These are phyloP conservation scores for Diachrysia chrysitis DNA, from an alignment of 2,888 invertebrate genomes.

Conservation along the genomic window DNA sequence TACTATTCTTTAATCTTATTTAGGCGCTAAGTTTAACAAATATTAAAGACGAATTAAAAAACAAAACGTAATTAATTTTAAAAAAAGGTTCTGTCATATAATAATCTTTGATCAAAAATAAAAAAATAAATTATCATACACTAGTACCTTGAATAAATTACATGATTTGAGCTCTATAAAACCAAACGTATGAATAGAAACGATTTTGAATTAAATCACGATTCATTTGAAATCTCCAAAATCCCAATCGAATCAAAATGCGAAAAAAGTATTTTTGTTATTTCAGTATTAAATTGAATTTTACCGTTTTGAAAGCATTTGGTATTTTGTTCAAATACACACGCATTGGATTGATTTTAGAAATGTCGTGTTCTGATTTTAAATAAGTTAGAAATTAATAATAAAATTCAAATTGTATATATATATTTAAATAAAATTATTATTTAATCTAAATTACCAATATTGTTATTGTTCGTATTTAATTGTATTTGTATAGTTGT, in stretches of 20 bases:
- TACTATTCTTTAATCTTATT: neutral
- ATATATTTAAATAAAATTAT: too few relatives aligned
- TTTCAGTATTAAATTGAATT: conserved; percentile 10
- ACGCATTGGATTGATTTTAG: neutral
- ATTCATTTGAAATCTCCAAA: conserved; percentile 31
- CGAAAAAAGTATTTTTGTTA: conserved; percentile 20
- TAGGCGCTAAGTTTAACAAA: neutral
- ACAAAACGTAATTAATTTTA: neutral
- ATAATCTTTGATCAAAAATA: neutral
- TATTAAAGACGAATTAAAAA: neutral
- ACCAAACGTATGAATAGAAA: conserved; percentile 17
- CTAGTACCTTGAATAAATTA: neutral
- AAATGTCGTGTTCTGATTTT: neutral
- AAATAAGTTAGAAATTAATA: neutral
- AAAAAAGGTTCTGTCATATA: neutral
- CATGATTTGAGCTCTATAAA: neutral
- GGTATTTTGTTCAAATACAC: neutral
- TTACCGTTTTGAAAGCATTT: neutral
- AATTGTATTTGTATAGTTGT: too few relatives aligned
- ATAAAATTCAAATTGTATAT: neutral
- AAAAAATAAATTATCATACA: too few relatives aligned
- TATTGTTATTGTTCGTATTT: neutral
- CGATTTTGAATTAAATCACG: conserved; percentile 34
- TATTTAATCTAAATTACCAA: neutral
- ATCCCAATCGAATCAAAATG: conserved; percentile 34